Evolutionary conservation across 2,113 vertebrate species (phyloP).

Genomic region (Archilochus colubris): DNA sequence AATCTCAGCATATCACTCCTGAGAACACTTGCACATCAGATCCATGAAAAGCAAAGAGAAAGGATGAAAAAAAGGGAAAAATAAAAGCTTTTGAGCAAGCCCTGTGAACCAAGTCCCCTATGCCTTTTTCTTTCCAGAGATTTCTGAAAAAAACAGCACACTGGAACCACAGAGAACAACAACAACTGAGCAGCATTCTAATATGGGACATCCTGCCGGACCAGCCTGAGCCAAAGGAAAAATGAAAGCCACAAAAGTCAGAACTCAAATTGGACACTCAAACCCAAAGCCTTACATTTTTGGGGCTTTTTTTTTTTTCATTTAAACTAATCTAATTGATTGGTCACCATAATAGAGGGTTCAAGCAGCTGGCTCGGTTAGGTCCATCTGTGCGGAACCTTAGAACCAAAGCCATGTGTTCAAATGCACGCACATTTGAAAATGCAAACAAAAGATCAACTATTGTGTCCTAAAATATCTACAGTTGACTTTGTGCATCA

Average conservation of each 20-base stretch:
- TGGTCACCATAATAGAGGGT: slow-evolving; percentile 43
- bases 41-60: background rate
- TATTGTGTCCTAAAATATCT: slow-evolving; percentile 30
- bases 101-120: slow-evolving; percentile 48
- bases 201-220: slow-evolving; percentile 52
- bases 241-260: slow-evolving; percentile 22
- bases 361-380: slow-evolving; percentile 41
- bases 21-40: background rate
- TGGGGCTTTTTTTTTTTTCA: background rate
- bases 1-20: background rate
- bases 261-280: slow-evolving; percentile 25
- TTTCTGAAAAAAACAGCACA: slow-evolving; percentile 57
- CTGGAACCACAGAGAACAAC: slow-evolving; percentile 62
- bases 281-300: slow-evolving; percentile 29
- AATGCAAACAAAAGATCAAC: background rate
- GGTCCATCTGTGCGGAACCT: slow-evolving; percentile 20
- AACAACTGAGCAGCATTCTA: slow-evolving; percentile 40
- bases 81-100: slow-evolving; percentile 51
- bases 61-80: accelerated
- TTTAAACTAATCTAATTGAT: slow-evolving; percentile 53
- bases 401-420: slow-evolving; percentile 49
- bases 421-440: background rate
- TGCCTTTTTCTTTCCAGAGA: slow-evolving; percentile 54
- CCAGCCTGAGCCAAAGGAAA: slow-evolving; percentile 25
- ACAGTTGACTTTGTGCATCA: slow-evolving; percentile 28